These are phyloP conservation scores for Crocodylus rhombifer DNA, from an alignment of 2,797 vertebrate species.

Conservation along the genomic window DNA sequence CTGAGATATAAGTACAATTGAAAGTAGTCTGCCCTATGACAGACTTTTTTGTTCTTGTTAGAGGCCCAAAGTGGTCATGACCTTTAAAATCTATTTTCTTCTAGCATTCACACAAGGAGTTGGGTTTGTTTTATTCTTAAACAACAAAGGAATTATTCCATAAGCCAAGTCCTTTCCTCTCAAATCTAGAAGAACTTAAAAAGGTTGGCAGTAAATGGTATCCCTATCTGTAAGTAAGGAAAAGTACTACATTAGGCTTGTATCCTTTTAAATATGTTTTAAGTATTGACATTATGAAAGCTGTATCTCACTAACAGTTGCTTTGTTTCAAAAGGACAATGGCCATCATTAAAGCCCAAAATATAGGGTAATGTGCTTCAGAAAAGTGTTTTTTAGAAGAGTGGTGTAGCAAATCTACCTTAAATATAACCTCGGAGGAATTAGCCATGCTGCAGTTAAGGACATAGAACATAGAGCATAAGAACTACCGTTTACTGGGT, in stretches of 20 bases:
- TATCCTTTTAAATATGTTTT: constrained; percentile 36
- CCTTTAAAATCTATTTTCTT: background rate
- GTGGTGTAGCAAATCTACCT: background rate
- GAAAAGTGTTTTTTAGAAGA: constrained; percentile 6
- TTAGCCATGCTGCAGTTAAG: background rate
- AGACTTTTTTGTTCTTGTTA: background rate
- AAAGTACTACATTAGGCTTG: background rate
- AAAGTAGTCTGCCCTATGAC: background rate
- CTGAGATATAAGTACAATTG: background rate
- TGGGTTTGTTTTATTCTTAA: background rate
- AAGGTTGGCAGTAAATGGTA: background rate
- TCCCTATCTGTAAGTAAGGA: background rate
- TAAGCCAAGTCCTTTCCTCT: background rate
- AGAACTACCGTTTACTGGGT: too few relatives aligned
- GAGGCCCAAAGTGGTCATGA: background rate
- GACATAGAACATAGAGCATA: too few relatives aligned
- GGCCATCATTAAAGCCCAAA: constrained; percentile 25
- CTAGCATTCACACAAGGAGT: background rate
- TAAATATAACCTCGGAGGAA: background rate
- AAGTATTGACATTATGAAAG: constrained; percentile 43
- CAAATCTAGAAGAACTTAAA: constrained; percentile 15
- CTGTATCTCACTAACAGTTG: background rate
- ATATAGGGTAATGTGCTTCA: background rate
- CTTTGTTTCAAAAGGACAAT: constrained; percentile 29
- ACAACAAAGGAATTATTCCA: constrained; percentile 5